Percentiles rank a stretch among this genome's conserved stretches.
phyloP scores from a whole-genome alignment of 2,888 invertebrate species.

The Ennomos quercinarius region DNA sequence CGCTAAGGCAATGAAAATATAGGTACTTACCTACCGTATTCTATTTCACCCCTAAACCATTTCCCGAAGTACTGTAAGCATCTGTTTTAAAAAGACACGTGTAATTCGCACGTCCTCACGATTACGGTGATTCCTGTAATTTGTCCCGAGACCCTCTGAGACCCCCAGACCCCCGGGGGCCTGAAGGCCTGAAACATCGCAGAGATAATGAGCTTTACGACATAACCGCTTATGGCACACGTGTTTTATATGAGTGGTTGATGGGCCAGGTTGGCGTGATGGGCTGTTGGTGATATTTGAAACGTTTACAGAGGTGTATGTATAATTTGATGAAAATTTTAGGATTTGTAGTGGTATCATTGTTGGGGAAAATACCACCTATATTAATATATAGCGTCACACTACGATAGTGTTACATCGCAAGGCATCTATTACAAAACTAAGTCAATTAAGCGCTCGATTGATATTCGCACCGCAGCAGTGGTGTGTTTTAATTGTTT shows the following conservation, averaged over 20 bases:
- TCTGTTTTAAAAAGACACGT: slow-evolving; percentile 22
- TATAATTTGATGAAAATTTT: too few species aligned
- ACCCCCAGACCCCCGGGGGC: slow-evolving; percentile 3
- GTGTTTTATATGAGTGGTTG: slow-evolving; percentile 10
- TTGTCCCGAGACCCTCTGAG: slow-evolving; percentile 11
- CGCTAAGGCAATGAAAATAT: too few species aligned
- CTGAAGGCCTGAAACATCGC: slow-evolving; percentile 5
- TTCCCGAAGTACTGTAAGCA: slow-evolving; percentile 5
- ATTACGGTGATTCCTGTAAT: slow-evolving; percentile 31
- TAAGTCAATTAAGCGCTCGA: too few species aligned
- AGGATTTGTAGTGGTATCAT: too few species aligned
- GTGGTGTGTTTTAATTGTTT: too few species aligned
- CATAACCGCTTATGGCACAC: slow-evolving; percentile 23
- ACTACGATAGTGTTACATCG: too few species aligned
- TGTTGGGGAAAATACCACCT: too few species aligned
- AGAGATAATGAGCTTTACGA: slow-evolving; percentile 25
- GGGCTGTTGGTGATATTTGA: slow-evolving; percentile 1
- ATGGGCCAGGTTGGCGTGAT: slow-evolving; percentile 11
- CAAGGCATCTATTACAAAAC: too few species aligned
- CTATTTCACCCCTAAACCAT: neutral
- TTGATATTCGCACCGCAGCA: too few species aligned
- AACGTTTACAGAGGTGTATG: neutral
- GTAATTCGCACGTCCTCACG: slow-evolving; percentile 22
- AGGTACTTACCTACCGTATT: too few species aligned
- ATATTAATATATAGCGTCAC: too few species aligned